phyloP scores from a whole-genome alignment of 2,797 vertebrate species.

The Argya squamiceps region DNA sequence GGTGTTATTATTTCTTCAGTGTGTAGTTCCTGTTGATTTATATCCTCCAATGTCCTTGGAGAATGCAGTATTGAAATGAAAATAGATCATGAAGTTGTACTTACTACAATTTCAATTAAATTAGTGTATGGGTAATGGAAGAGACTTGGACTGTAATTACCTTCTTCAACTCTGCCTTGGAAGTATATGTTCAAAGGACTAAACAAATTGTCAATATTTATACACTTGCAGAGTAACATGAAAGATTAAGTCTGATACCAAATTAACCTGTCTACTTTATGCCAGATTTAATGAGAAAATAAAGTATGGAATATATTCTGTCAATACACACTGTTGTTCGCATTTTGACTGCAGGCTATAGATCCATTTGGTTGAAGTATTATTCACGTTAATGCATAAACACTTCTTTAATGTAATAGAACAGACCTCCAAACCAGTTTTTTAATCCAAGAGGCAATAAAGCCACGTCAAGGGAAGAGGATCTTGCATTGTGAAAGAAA shows the following conservation, averaged over 20 bases:
- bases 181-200: not conserved
- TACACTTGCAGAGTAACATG: not conserved
- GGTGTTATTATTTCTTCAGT: not conserved
- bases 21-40: constrained; percentile 33
- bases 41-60: not conserved
- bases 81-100: constrained; percentile 18
- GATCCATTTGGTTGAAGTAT: not conserved
- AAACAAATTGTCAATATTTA: not conserved
- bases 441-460: not conserved
- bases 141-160: constrained; percentile 1
- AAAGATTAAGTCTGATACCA: not conserved
- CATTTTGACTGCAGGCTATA: not conserved
- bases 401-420: not conserved
- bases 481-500: not conserved
- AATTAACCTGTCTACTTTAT: not conserved
- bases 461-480: not conserved
- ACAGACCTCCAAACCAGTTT: not conserved
- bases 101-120: constrained; percentile 13
- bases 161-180: not conserved
- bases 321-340: not conserved
- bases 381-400: not conserved
- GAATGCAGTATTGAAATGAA: constrained; percentile 20
- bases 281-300: not conserved
- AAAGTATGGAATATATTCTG: not conserved
- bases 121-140: not conserved